Conservation (phyloP, 2,888 invertebrate species). For the Drosophila subquinaria region DNA sequence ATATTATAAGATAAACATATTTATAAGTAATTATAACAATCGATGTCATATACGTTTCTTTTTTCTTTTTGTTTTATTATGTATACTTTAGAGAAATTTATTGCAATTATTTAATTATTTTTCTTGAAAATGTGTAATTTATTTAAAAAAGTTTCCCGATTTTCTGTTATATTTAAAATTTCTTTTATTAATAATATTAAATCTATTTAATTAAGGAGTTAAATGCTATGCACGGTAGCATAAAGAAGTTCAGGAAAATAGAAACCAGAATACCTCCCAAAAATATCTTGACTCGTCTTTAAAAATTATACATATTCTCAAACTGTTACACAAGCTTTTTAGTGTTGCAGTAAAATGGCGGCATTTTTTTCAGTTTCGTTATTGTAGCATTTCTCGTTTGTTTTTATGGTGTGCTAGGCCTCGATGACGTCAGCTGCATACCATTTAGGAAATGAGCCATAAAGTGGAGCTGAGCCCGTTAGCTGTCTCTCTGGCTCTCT, state of each 20-base stretch:
- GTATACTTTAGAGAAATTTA: too few species aligned
- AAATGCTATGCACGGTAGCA: too few species aligned
- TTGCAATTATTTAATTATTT: too few species aligned
- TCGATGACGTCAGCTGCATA: slow-evolving; percentile 60
- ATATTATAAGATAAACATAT: too few species aligned
- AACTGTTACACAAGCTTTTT: neutral
- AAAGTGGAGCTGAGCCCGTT: slow-evolving; percentile 59
- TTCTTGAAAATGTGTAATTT: too few species aligned
- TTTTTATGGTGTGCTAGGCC: slow-evolving; percentile 61
- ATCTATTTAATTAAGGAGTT: too few species aligned
- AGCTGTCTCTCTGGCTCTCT: slow-evolving; percentile 29
- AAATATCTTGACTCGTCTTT: neutral
- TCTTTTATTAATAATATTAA: too few species aligned
- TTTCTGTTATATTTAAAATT: too few species aligned
- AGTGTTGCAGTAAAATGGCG: neutral
- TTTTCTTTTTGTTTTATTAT: too few species aligned
- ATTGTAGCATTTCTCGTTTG: slow-evolving; percentile 40
- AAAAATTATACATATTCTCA: neutral
- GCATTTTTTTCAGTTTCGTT: neutral
- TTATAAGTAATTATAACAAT: too few species aligned
- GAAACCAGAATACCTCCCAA: neutral
- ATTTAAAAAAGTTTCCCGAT: too few species aligned
- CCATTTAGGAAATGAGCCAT: slow-evolving; percentile 83
- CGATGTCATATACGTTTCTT: too few species aligned
- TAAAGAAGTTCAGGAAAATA: neutral